Evolutionary conservation across 2,888 invertebrate genomes (phyloP).

Genomic region (Heliconius ethilla): DNA sequence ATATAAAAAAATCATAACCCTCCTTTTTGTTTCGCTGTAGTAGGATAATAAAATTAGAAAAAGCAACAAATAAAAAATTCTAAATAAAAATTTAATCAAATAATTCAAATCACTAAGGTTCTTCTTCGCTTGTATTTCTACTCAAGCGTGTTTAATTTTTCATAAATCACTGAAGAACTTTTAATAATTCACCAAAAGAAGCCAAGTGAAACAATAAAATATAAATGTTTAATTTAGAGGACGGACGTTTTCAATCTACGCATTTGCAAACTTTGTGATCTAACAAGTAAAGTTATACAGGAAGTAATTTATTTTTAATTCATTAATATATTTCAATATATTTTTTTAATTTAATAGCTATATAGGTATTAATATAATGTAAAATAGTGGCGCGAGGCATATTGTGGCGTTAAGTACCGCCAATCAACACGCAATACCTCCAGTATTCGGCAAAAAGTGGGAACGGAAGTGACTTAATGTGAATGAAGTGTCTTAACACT

Average conservation of each 20-base stretch:
- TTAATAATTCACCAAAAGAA: constrained; percentile 2
- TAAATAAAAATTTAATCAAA: neutral
- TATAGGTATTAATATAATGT: too few relatives aligned
- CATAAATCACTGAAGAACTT: constrained; percentile 9
- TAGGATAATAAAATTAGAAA: neutral
- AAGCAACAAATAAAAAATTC: neutral
- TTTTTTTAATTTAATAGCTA: neutral
- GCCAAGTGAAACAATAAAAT: neutral
- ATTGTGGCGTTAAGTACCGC: too few relatives aligned
- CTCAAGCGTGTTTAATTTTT: constrained; percentile 2
- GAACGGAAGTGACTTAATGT: too few relatives aligned
- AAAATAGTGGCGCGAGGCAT: too few relatives aligned
- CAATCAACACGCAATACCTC: too few relatives aligned
- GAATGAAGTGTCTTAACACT: too few relatives aligned
- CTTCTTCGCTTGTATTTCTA: neutral
- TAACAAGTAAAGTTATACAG: neutral
- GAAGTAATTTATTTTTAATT: neutral
- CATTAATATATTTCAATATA: neutral
- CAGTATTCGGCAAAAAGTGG: too few relatives aligned
- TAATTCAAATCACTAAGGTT: neutral
- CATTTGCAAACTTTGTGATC: neutral
- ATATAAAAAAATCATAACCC: too few relatives aligned
- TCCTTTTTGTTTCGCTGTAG: too few relatives aligned
- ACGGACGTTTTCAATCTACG: constrained; percentile 4
- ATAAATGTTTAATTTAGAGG: neutral